phyloP scores from a whole-genome alignment of 92 coral and sea anemone species.

The Montipora capitata region DNA sequence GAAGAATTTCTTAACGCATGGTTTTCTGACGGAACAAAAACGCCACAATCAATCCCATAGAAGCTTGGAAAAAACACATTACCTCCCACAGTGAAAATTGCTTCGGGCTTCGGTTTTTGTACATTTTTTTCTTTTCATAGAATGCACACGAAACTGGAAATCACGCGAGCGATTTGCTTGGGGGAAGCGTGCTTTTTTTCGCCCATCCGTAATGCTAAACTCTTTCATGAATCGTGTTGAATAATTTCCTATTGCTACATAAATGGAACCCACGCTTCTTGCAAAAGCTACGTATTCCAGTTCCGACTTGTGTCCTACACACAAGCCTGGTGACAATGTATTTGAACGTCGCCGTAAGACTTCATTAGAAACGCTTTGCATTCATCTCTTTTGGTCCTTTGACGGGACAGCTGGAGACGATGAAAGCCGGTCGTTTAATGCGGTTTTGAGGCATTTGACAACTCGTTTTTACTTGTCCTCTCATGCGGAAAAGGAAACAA shows the following conservation, averaged over 20 bases:
- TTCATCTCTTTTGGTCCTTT: slow-evolving; percentile 28
- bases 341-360: neutral
- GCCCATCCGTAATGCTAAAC: slow-evolving; percentile 4
- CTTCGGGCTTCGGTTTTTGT: slow-evolving; percentile 39
- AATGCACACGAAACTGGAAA: slow-evolving; percentile 1
- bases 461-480: slow-evolving; percentile 27
- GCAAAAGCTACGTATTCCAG: neutral
- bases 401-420: slow-evolving; percentile 58
- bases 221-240: neutral
- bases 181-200: neutral
- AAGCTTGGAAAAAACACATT: slow-evolving; percentile 13
- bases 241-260: slow-evolving; percentile 30
- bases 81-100: slow-evolving; percentile 61
- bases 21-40: slow-evolving; percentile 54
- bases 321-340: slow-evolving; percentile 10
- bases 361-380: slow-evolving; percentile 27
- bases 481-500: slow-evolving; percentile 79
- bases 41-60: neutral
- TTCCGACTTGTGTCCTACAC: slow-evolving; percentile 38
- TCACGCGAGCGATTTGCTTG: neutral
- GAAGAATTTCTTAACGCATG: neutral
- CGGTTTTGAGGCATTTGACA: slow-evolving; percentile 63
- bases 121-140: neutral
- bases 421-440: slow-evolving; percentile 58
- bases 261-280: slow-evolving; percentile 31